Percentiles rank a stretch among this genome's conserved stretches.
phyloP scores from a whole-genome alignment of 2,797 vertebrate species.

The Xyrichtys novacula region DNA sequence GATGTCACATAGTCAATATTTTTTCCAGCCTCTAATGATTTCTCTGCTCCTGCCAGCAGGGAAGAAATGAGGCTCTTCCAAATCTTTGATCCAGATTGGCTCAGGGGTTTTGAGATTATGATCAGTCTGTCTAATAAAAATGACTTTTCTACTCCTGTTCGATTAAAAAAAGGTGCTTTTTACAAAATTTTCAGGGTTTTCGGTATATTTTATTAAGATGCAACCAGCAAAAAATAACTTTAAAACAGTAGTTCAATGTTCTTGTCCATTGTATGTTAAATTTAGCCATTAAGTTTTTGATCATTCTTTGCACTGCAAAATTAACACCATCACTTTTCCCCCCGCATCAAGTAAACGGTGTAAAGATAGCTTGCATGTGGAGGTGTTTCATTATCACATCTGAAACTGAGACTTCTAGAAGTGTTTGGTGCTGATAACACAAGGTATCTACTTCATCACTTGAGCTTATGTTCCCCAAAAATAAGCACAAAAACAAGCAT shows the following conservation, averaged over 20 bases:
- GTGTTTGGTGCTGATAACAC: constrained; percentile 4
- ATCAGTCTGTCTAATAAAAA: neutral
- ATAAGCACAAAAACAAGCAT: neutral
- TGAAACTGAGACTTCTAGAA: constrained; percentile 42
- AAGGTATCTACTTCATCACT: neutral
- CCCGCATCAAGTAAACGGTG: constrained; percentile 36
- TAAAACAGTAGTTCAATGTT: neutral
- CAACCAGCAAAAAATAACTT: too few species aligned
- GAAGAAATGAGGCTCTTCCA: constrained; percentile 4
- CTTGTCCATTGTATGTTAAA: neutral
- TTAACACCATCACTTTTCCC: constrained; percentile 47
- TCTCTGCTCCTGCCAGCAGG: neutral
- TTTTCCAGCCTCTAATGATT: neutral
- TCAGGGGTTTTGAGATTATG: neutral
- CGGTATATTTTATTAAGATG: too few species aligned
- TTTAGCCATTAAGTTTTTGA: constrained; percentile 2
- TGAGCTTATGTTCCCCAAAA: constrained; percentile 3
- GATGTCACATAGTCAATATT: constrained; percentile 20
- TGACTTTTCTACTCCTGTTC: too few species aligned
- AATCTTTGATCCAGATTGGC: constrained; percentile 2
- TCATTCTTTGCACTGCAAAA: constrained; percentile 27
- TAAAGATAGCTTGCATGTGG: constrained; percentile 38
- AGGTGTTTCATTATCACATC: constrained; percentile 80
- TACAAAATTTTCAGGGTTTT: neutral
- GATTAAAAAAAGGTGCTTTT: too few species aligned